Conservation (phyloP, 1,140 invertebrate genomes). For the Bombus terrestris region DNA sequence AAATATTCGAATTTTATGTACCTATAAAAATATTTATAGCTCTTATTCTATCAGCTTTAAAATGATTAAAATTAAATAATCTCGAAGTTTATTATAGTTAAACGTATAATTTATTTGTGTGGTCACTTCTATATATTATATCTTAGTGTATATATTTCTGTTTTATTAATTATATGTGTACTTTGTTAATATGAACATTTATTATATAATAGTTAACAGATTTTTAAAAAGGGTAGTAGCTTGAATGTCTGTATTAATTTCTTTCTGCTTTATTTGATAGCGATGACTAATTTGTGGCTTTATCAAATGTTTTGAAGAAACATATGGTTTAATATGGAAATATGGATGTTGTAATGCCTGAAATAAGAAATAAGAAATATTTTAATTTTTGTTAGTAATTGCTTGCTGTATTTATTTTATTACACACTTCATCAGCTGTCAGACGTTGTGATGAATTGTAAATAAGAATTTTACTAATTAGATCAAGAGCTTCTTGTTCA, state of each 20-base stretch:
- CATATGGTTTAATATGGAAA: conserved; percentile 76
- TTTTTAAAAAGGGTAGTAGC: conserved; percentile 73
- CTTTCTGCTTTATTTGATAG: conserved; percentile 71
- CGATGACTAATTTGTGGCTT: conserved; percentile 76
- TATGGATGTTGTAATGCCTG: conserved; percentile 78
- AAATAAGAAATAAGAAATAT: conserved; percentile 51
- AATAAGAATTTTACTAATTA: conserved; percentile 90
- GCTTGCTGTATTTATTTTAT: conserved; percentile 4
- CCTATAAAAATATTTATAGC: neutral
- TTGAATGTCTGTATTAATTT: conserved; percentile 72
- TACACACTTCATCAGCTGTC: conserved; percentile 89
- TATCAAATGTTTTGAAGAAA: conserved; percentile 71
- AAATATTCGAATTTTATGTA: neutral
- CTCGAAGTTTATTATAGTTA: neutral
- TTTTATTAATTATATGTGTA: neutral
- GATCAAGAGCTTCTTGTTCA: conserved; percentile 87
- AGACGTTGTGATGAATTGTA: conserved; percentile 93
- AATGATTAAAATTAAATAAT: neutral
- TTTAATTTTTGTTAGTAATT: conserved; percentile 25
- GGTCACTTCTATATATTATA: neutral
- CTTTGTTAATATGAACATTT: neutral
- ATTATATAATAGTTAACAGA: conserved; percentile 63
- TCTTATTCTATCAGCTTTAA: neutral
- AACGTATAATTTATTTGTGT: neutral
- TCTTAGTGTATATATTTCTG: neutral